Evolutionary conservation across 2,888 invertebrate genomes (phyloP), one percentile per base, ranked within the genome.

Genomic region (Exephanes ischioxanthus): DNA sequence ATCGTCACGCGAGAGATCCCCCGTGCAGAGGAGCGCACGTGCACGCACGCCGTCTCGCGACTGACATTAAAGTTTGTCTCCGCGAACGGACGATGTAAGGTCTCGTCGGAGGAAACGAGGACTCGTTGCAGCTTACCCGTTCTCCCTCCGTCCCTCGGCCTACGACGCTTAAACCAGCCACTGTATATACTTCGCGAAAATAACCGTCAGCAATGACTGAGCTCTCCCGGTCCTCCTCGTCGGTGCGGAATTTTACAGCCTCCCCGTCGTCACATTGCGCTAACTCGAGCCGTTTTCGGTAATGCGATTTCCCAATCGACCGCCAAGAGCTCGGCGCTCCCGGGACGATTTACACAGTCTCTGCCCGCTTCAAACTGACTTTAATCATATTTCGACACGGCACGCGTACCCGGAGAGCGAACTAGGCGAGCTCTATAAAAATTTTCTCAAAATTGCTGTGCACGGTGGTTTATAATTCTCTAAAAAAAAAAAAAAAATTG

Each of bases 241-340:
- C 30, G 53, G n/a, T 16, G 51, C 26, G 51, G 37, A 26, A 72
- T 55, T 55, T 72, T 22, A 33, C 55, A 41, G 58, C 55, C 72
- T 55, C 72, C 14, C 30, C 67, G 70, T 14, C 71, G 71, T 61
- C 63, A 45, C 58, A 33, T 63, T 30, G 63, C 51, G 48, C 71
- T 66, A 53, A 63, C 63, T 9, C 71, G 53, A 16, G 48, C 79
- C 79, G 63, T 80, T 80, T 80, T 80, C 72, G 79, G 79, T 80
- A 80, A 80, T 63, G 71, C 63, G 37, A 63, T 80, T 80, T 63
- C 79, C 63, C 19, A 72, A 80, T 30, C 19, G 61, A 22, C 11
- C 22, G 33, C 51, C 9, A 37, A 37, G n/a, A 26, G 26, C 22
- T 45, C 63, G 30, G 73, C 58, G 61, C 48, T 63, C 61, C 51